A percentile compares a stretch with the other conserved stretches of the same genome.
Evolutionary conservation across 2,888 invertebrate genomes (phyloP).

Genomic region (Hydrotaea diabolus): DNA sequence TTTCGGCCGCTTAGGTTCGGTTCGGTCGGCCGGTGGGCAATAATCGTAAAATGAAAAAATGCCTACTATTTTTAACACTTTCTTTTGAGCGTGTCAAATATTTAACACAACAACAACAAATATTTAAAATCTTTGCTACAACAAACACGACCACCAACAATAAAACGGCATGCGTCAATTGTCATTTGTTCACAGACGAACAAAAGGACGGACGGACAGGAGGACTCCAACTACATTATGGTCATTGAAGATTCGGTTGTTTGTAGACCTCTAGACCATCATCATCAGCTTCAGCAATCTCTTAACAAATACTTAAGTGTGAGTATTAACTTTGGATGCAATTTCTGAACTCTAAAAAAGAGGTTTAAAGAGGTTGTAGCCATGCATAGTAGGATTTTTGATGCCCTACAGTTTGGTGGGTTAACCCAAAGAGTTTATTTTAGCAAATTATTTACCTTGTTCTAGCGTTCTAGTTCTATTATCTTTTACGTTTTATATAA

Average conservation of each 20-base stretch:
- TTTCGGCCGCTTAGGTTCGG: neutral
- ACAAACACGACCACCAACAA: constrained; percentile 3
- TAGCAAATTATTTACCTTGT: too few relatives aligned
- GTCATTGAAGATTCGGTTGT: neutral
- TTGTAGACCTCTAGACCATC: neutral
- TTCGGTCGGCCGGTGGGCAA: neutral
- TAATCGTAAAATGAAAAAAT: constrained; percentile 22
- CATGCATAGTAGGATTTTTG: too few relatives aligned
- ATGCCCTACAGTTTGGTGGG: too few relatives aligned
- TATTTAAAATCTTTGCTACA: neutral
- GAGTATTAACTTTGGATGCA: neutral
- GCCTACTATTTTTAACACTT: constrained; percentile 35
- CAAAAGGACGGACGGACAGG: neutral
- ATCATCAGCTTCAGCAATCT: neutral
- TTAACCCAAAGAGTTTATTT: too few relatives aligned
- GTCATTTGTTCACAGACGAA: neutral
- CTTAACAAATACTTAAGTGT: neutral
- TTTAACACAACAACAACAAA: constrained; percentile 16
- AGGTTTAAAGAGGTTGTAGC: too few relatives aligned
- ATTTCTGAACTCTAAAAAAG: too few relatives aligned
- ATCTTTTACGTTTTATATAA: too few relatives aligned
- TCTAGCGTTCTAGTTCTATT: too few relatives aligned
- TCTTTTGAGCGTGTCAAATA: constrained; percentile 38
- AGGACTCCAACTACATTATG: neutral
- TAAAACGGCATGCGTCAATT: neutral